Evolutionary conservation across 2,113 vertebrate species (phyloP).

Genomic region (Oryzias celebensis): DNA sequence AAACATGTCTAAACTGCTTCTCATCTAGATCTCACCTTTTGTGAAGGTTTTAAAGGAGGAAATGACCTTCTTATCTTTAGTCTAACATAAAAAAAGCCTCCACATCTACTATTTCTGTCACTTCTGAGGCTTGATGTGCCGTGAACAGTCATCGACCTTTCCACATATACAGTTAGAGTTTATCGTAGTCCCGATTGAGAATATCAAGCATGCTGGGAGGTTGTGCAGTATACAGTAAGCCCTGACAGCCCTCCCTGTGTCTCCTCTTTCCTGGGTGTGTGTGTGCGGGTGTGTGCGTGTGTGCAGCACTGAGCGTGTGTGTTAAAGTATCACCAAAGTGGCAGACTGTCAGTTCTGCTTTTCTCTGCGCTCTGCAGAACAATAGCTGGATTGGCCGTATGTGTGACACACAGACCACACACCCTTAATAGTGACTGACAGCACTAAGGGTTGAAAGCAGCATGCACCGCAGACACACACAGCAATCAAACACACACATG

Average conservation of each 20-base stretch:
- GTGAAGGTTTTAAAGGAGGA: too few species aligned
- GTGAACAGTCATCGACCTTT: too few species aligned
- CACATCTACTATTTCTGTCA: too few species aligned
- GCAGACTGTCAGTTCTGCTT: slow-evolving; percentile 96
- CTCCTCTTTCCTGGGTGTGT: slow-evolving; percentile 20
- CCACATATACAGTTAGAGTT: too few species aligned
- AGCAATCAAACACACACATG: slow-evolving; percentile 22
- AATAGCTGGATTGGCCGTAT: slow-evolving; percentile 90
- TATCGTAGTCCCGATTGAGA: neutral
- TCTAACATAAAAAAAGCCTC: neutral
- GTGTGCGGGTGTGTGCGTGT: slow-evolving; percentile 41
- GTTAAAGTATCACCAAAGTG: slow-evolving; percentile 85
- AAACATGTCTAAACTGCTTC: too few species aligned
- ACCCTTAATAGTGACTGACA: slow-evolving; percentile 82
- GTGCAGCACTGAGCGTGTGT: slow-evolving; percentile 49
- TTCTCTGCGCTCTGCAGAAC: slow-evolving; percentile 86
- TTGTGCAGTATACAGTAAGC: slow-evolving; percentile 18
- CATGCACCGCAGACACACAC: slow-evolving; percentile 40
- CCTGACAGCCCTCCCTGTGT: slow-evolving; percentile 11
- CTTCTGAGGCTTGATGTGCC: too few species aligned
- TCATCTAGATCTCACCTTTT: too few species aligned
- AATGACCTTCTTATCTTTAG: too few species aligned
- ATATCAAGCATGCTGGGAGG: neutral
- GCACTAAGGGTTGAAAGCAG: slow-evolving; percentile 76
- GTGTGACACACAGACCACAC: slow-evolving; percentile 77